These are phyloP conservation scores for Meiosimyza decipiens DNA, from an alignment of 2,888 invertebrate species.

Conservation along the genomic window DNA sequence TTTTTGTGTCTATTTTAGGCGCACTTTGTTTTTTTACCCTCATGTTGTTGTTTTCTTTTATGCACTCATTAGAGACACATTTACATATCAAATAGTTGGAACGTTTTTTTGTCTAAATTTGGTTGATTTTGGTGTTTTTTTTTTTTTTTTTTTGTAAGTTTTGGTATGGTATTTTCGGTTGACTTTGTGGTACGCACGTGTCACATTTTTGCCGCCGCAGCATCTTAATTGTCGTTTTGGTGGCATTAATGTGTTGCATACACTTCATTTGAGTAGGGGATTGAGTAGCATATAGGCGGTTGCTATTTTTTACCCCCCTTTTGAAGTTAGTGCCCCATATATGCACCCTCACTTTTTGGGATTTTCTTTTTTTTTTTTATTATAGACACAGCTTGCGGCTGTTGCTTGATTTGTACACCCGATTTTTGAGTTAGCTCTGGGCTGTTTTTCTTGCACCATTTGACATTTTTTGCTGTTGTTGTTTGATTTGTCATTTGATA, in stretches of 20 bases:
- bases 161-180: conserved; percentile 13
- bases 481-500: conserved; percentile 62
- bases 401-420: conserved; percentile 23
- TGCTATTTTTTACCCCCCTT: no score
- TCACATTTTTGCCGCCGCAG: background rate
- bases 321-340: no score
- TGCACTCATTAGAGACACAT: conserved; percentile 64
- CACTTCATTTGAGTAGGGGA: conserved; percentile 52
- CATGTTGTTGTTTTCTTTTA: conserved; percentile 28
- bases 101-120: background rate
- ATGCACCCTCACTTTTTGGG: background rate
- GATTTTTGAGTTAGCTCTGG: background rate
- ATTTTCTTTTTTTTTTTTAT: background rate
- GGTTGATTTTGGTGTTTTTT: background rate
- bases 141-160: conserved; percentile 3
- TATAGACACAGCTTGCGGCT: conserved; percentile 29
- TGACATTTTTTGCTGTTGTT: conserved; percentile 32
- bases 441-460: conserved; percentile 3
- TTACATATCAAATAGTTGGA: conserved; percentile 60
- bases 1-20: conserved; percentile 21
- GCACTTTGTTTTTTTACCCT: conserved; percentile 24
- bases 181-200: conserved; percentile 8
- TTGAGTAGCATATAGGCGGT: background rate
- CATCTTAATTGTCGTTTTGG: conserved; percentile 23
- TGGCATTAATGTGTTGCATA: conserved; percentile 58